Conservation (phyloP, 1,140 invertebrate species). For the Ooceraea biroi region DNA sequence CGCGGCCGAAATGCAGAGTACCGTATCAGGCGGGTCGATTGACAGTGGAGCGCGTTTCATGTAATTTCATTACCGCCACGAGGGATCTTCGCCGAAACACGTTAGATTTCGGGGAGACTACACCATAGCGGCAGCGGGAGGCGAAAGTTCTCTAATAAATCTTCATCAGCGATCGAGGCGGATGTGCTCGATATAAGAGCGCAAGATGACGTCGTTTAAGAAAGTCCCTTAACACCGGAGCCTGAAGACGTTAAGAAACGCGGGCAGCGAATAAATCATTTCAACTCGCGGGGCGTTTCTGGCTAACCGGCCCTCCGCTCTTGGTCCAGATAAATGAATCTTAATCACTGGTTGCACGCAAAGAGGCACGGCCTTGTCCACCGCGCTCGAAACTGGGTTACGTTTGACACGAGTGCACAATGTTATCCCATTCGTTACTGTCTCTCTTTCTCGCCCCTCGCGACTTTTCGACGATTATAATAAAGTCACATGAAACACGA, state of each 20-base stretch:
- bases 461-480: slow-evolving; percentile 20
- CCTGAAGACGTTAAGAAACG: slow-evolving; percentile 54
- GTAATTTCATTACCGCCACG: slow-evolving; percentile 7
- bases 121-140: background rate
- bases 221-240: slow-evolving; percentile 30
- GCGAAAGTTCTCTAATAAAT: slow-evolving; percentile 55
- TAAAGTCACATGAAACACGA: background rate
- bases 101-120: background rate
- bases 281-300: slow-evolving; percentile 31
- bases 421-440: slow-evolving; percentile 45
- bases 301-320: slow-evolving; percentile 18
- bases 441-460: background rate
- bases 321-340: slow-evolving; percentile 55
- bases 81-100: background rate
- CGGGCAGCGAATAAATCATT: slow-evolving; percentile 53
- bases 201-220: slow-evolving; percentile 33
- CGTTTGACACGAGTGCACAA: slow-evolving; percentile 8
- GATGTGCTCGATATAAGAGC: slow-evolving; percentile 45
- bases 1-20: background rate
- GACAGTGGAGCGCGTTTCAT: background rate
- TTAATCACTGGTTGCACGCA: slow-evolving; percentile 54
- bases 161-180: slow-evolving; percentile 36
- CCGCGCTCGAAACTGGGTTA: slow-evolving; percentile 37
- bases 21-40: background rate
- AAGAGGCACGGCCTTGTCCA: slow-evolving; percentile 40